A percentile compares a stretch with the other conserved stretches of the same genome.
Conservation (phyloP, 2,113 vertebrate species). For the Myxocyprinus asiaticus region DNA sequence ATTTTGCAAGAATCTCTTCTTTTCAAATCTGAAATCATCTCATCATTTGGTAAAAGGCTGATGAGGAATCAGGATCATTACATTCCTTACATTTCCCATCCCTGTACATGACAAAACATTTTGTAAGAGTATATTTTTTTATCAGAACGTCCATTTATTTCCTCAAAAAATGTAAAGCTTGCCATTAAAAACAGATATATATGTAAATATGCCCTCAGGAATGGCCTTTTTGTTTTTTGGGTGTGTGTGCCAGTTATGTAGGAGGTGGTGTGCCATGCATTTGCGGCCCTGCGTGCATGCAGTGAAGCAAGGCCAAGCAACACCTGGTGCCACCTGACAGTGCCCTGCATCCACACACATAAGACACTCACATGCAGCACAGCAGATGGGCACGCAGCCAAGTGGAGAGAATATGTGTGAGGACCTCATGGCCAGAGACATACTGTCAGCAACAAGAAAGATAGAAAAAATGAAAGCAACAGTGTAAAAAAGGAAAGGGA, state of each 20-base stretch:
- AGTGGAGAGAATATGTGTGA: conserved; percentile 45
- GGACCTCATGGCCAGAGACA: conserved; percentile 45
- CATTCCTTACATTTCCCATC: too few species aligned
- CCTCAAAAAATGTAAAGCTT: too few species aligned
- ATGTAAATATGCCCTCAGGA: background rate
- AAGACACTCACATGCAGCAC: conserved; percentile 37
- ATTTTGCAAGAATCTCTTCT: too few species aligned
- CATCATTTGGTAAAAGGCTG: too few species aligned
- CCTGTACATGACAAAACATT: too few species aligned
- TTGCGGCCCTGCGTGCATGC: conserved; percentile 14
- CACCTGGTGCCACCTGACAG: conserved; percentile 52
- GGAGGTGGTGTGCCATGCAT: conserved; percentile 23
- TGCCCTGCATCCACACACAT: conserved; percentile 24
- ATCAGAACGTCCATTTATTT: too few species aligned
- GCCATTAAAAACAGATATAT: too few species aligned
- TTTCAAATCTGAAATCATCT: too few species aligned
- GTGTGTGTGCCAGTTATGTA: conserved; percentile 1
- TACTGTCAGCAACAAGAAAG: conserved; percentile 38
- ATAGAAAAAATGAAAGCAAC: background rate
- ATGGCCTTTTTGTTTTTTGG: background rate
- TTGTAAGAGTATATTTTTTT: too few species aligned
- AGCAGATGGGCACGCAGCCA: conserved; percentile 49
- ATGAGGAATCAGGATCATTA: too few species aligned
- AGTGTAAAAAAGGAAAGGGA: background rate
- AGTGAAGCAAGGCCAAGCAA: conserved; percentile 47